Base-by-base conservation (phyloP, 2,888 invertebrate species). In the Tachina lurida region DNA sequence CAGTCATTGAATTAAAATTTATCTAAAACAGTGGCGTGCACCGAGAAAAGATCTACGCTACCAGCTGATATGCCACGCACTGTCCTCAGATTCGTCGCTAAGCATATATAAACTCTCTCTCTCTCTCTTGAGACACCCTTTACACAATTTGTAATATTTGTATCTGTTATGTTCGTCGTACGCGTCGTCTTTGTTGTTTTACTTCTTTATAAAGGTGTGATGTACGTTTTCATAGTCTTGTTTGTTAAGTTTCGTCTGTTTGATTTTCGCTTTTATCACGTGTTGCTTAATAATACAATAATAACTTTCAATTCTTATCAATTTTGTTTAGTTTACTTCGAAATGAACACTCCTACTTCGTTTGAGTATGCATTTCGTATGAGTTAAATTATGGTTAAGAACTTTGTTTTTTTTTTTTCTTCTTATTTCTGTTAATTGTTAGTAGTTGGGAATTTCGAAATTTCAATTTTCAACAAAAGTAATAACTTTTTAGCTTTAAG, bases 321-420 rank as follows among this genome's bases (percentile, higher is more conserved):
- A 67, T 71, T 76, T 70, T 70, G 10, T 67, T 73, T 19, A 12
- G 7, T 31, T 60, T 60, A 47, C 12, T 60, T 52, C 41, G 41
- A 77, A 73, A 67, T 31, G 58, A 76, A 86, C 82, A 86, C 86
- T 79, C 86, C 86, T 76, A 79, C 83, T 86, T 86, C 82, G 41
- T 31, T 79, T 79, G 71, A 86, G 75, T 86, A 58, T 58, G 67
- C 70, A 67, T 49, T 82, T 62, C n/a, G 41, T 47, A 31, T 67
- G 68, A 68, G 62, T 52, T 49, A 60, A 74, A 63, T 78, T 52
- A 70, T 78, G 78, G 52, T 43, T 47, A 65, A 78, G 60, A n/a
- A 58, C 31, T 7, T 7, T n/a, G n/a, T n/a, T n/a, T 31, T 31
- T 31, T 31, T 31, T 31, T 31, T 31, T 4, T 31, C 31, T 31